Evolutionary conservation across 2,888 invertebrate genomes (phyloP).

Genomic region (Drosophila prostipennis): DNA sequence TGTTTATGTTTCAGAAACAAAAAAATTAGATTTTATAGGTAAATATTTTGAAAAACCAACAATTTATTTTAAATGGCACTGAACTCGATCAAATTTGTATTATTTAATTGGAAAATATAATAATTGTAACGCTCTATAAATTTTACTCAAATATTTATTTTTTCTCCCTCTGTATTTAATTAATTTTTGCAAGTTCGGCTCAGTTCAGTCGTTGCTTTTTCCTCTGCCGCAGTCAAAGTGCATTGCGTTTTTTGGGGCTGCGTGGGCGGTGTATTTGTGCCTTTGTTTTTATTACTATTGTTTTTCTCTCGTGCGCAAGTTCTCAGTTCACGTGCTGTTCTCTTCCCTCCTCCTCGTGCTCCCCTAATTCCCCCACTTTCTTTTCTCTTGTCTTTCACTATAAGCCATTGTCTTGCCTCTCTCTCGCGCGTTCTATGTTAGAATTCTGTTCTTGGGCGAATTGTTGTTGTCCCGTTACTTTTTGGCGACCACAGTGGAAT

Average conservation of each 20-base stretch:
- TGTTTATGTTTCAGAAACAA: too few species aligned
- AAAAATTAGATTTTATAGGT: too few species aligned
- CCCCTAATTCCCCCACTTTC: neutral
- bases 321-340: slow-evolving; percentile 50
- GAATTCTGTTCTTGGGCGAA: slow-evolving; percentile 41
- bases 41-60: too few species aligned
- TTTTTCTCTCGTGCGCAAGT: slow-evolving; percentile 66
- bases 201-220: slow-evolving; percentile 30
- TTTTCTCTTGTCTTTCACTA: slow-evolving; percentile 8
- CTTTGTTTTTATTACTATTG: slow-evolving; percentile 27
- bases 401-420: slow-evolving; percentile 21
- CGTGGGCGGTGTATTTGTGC: slow-evolving; percentile 53
- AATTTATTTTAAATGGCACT: too few species aligned
- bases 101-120: neutral
- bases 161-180: slow-evolving; percentile 25
- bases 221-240: slow-evolving; percentile 60
- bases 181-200: slow-evolving; percentile 43
- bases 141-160: neutral
- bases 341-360: slow-evolving; percentile 6
- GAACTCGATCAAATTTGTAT: too few species aligned
- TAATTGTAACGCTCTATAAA: too few species aligned
- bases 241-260: slow-evolving; percentile 65
- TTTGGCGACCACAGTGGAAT: slow-evolving; percentile 34
- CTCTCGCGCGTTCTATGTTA: slow-evolving; percentile 24
- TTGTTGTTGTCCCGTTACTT: slow-evolving; percentile 37